Base-by-base conservation (phyloP, 1,140 invertebrate genomes). In the Solenopsis invicta region DNA sequence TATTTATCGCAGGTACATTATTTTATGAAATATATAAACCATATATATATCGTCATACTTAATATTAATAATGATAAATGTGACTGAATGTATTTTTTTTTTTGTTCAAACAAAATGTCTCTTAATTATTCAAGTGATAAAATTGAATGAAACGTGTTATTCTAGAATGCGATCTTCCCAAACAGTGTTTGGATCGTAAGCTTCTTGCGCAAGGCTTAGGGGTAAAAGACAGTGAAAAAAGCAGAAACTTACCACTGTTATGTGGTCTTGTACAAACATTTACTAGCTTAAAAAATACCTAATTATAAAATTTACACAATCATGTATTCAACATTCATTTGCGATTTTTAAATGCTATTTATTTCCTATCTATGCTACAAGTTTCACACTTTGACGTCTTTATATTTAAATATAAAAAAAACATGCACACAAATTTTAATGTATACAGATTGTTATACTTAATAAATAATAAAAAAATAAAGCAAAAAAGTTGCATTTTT, bases 161-260 rank as follows among this genome's bases (percentile, higher is more conserved):
- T 94, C 72, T 75, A 95, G 95, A 95, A 89, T 93, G 93, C 41
- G 92, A 95, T 41, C 89, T 95, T n/a, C 89, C 92, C 13, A 95
- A 94, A n/a, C 93, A 94, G 34, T 93, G 94, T 13, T 77, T 94
- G 37, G 93, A 94, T 80, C 89, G 94, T 82, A 91, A 86, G 66
- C 92, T 95, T 21, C 89, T 95, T 16, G 74, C 92, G 16, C 92
- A 94, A 88, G 90, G 92, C 86, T 92, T 95, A 54, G 93, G 94
- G 78, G 85, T 94, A 1, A 87, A 92, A 72, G 95, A 95, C 41
- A 93, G 37, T 6, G 94, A 95, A 67, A 91, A 89, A 74, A 93
- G 93, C 18, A 92, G 89, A 88, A 87, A 94, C 18, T n/a, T 95
- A 67, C 95, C 95, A 13, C 45, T 95, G n/a, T 69, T 95, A 6